Base-by-base conservation (phyloP, 2,797 vertebrate species). In the Molossus molossus region DNA sequence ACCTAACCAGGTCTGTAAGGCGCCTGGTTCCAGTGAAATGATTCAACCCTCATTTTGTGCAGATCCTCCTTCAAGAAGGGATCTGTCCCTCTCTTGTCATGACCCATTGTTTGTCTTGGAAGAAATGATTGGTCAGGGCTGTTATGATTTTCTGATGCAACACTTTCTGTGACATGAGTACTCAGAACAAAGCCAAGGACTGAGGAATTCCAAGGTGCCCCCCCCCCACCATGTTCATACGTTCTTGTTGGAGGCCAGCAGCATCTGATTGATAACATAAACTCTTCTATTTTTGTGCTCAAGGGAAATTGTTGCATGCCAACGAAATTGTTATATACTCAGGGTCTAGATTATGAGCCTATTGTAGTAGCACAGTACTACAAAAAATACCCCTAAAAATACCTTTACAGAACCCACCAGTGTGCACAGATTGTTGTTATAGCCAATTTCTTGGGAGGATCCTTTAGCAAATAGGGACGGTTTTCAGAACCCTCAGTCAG, bases 401-500 rank as follows among this genome's bases (percentile, higher is more conserved):
- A 25, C 27, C 37, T 13, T 17, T 37, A n/a, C 9, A 33, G 77
- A 73, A 5, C 27, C 45, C 62, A 11, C 6, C 15, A 58, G 3
- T 25, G 25, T 77, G 55, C 21, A 29, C n/a, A 48, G 65, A 48
- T n/a, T 37, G 0, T 65, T 83, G 9, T 50, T 57, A 15, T 2
- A 67, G 65, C 14, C 14, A 25, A 37, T 58, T 75, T 73, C 3
- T 75, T 72, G 72, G 11, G 48, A 88, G 9, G 37, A 48, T 58
- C 21, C 12, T 8, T 12, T 75, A 72, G 29, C 18, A 87, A 73
- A 40, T 67, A 91, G 73, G 1, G 33, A 65, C 25, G 17, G 10
- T 53, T 64, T 95, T 95, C 53, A 82, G 33, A 72, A 69, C 77
- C 50, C 13, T 20, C n/a, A 50, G 69, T 82, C 40, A 72, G 18